Evolutionary conservation across 2,888 invertebrate genomes (phyloP).

Genomic region (Endomychus coccineus): DNA sequence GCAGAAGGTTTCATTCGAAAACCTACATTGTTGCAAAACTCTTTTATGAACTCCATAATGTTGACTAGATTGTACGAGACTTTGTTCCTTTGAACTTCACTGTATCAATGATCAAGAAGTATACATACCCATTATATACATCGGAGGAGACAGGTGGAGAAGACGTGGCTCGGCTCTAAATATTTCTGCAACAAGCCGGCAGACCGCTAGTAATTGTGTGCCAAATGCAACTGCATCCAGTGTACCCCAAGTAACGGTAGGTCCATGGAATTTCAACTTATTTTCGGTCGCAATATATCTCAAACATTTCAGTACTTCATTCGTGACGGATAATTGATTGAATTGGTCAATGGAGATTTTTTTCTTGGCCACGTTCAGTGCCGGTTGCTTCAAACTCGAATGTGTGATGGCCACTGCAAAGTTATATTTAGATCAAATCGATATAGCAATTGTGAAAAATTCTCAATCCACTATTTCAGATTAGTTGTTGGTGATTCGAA

Average conservation of each 20-base stretch:
- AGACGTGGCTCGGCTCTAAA: constrained; percentile 48
- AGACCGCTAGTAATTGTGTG: constrained; percentile 48
- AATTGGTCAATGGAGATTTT: constrained; percentile 46
- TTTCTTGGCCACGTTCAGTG: constrained; percentile 27
- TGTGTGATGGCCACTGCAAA: too few relatives aligned
- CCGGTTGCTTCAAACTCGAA: constrained; percentile 28
- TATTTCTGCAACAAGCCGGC: constrained; percentile 45
- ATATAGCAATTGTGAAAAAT: too few relatives aligned
- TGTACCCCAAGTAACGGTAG: constrained; percentile 35
- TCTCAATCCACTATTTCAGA: too few relatives aligned
- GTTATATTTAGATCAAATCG: too few relatives aligned
- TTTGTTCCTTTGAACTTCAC: too few relatives aligned
- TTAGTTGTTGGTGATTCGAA: too few relatives aligned
- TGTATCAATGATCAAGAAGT: too few relatives aligned
- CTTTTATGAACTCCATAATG: too few relatives aligned
- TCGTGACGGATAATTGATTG: constrained; percentile 48
- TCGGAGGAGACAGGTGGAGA: constrained; percentile 48
- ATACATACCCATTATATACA: constrained; percentile 49
- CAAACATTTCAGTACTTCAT: constrained; percentile 51
- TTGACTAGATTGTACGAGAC: too few relatives aligned
- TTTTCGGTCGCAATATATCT: constrained; percentile 44
- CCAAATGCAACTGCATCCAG: constrained; percentile 40
- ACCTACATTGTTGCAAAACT: too few relatives aligned
- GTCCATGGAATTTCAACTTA: constrained; percentile 23
- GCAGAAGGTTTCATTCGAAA: too few relatives aligned